Evolutionary conservation across 1,140 invertebrate species (phyloP).

Genomic region (Tribolium castaneum): DNA sequence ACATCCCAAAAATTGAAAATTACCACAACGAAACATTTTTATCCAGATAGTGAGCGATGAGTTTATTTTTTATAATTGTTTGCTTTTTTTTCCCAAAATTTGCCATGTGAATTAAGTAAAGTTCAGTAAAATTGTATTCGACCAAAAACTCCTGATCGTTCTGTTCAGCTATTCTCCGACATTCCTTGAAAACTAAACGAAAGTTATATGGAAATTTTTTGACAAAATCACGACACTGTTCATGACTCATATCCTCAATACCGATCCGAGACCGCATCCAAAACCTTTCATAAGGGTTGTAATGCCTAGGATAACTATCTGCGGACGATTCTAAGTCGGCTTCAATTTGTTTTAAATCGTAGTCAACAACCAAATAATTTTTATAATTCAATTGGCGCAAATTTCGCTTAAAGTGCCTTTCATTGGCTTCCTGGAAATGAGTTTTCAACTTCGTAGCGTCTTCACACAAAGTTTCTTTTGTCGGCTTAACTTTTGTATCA

Average conservation of each 20-base stretch:
- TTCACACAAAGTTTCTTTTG: not conserved
- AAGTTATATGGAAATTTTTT: conserved; percentile 51
- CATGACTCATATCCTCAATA: conserved; percentile 41
- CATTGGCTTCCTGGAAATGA: conserved; percentile 1
- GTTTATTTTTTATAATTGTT: not conserved
- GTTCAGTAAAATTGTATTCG: conserved; percentile 54
- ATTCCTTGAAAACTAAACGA: conserved; percentile 54
- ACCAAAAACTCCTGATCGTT: conserved; percentile 48
- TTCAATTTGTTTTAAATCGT: not conserved
- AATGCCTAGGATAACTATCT: conserved; percentile 42
- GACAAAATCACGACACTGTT: conserved; percentile 50
- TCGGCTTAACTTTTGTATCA: not conserved
- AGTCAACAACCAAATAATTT: not conserved
- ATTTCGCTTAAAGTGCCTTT: conserved; percentile 35
- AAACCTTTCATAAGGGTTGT: conserved; percentile 52
- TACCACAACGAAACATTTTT: not conserved
- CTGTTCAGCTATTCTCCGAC: conserved; percentile 56
- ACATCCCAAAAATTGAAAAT: not conserved
- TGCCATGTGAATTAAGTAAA: conserved; percentile 49
- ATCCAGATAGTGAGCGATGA: conserved; percentile 6
- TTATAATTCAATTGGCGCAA: conserved; percentile 12
- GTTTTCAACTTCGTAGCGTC: not conserved
- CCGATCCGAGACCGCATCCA: conserved; percentile 51
- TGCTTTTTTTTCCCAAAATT: conserved; percentile 28
- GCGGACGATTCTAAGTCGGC: not conserved